phyloP scores from a whole-genome alignment of 1,140 invertebrate genomes.

The Drosophila tsacasi region DNA sequence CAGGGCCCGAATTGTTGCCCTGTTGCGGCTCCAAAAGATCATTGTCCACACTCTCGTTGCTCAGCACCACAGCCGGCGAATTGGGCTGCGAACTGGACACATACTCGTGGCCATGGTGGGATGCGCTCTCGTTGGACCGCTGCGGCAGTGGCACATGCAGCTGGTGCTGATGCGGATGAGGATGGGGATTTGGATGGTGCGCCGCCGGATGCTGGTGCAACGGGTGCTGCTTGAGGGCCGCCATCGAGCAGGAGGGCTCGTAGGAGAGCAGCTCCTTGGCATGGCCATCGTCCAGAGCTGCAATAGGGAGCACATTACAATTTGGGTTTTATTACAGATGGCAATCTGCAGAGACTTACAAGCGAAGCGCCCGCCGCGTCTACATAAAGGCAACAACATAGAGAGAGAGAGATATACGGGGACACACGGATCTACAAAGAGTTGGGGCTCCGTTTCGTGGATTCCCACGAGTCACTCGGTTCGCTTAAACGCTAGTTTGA shows the following conservation, averaged over 20 bases:
- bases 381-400: slow-evolving; percentile 59
- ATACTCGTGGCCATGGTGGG: slow-evolving; percentile 65
- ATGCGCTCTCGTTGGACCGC: slow-evolving; percentile 68
- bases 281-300: slow-evolving; percentile 75
- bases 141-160: slow-evolving; percentile 69
- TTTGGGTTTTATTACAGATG: slow-evolving; percentile 78
- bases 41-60: slow-evolving; percentile 58
- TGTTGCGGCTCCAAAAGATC: slow-evolving; percentile 64
- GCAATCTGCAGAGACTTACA: slow-evolving; percentile 78
- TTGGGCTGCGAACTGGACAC: slow-evolving; percentile 62
- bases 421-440: slow-evolving; percentile 30
- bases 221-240: slow-evolving; percentile 55
- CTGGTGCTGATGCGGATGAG: slow-evolving; percentile 37
- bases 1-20: slow-evolving; percentile 63
- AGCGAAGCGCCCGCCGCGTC: slow-evolving; percentile 76
- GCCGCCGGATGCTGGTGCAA: slow-evolving; percentile 40
- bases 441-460: slow-evolving; percentile 1
- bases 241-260: slow-evolving; percentile 76
- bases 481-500: slow-evolving; percentile 67
- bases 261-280: slow-evolving; percentile 75
- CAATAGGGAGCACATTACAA: slow-evolving; percentile 79
- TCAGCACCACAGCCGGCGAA: slow-evolving; percentile 59
- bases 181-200: slow-evolving; percentile 17
- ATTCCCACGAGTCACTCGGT: slow-evolving; percentile 18
- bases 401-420: slow-evolving; percentile 28